phyloP scores from a whole-genome alignment of 2,888 invertebrate genomes.

The Parascotia fuliginaria region DNA sequence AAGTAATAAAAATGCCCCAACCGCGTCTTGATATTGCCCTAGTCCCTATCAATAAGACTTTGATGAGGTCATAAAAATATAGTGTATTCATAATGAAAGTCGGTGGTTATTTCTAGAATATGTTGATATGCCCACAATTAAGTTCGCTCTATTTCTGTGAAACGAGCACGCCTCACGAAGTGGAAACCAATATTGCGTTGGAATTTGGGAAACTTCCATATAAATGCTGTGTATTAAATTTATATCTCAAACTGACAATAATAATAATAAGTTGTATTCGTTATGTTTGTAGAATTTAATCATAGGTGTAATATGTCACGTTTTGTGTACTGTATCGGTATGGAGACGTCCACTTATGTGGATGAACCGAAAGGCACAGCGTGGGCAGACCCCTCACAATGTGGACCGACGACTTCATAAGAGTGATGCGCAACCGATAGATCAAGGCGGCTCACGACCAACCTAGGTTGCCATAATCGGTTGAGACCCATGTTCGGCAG shows the following conservation, averaged over 20 bases:
- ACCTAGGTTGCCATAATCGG: too few relatives aligned
- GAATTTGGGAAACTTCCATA: constrained; percentile 56
- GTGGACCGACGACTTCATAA: too few relatives aligned
- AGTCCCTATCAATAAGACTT: not conserved
- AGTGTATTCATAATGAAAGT: not conserved
- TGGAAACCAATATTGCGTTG: constrained; percentile 57
- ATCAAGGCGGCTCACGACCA: too few relatives aligned
- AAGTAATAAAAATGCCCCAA: not conserved
- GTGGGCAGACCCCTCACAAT: too few relatives aligned
- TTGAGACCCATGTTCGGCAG: too few relatives aligned
- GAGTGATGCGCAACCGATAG: too few relatives aligned
- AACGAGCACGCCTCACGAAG: constrained; percentile 35
- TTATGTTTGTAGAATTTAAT: not conserved
- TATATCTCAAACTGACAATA: constrained; percentile 38
- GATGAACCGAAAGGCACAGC: too few relatives aligned
- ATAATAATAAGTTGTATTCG: constrained; percentile 27
- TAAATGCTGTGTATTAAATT: constrained; percentile 54
- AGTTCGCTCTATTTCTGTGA: constrained; percentile 49
- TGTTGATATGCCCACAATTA: constrained; percentile 24
- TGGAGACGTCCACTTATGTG: too few relatives aligned
- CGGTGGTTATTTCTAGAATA: constrained; percentile 4
- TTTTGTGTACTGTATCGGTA: too few relatives aligned
- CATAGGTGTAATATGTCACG: too few relatives aligned
- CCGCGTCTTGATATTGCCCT: not conserved
- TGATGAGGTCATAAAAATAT: not conserved